Percentiles rank a stretch among this genome's conserved stretches.
Evolutionary conservation across 1,140 invertebrate genomes (phyloP).

Genomic region (Cydia amplana): DNA sequence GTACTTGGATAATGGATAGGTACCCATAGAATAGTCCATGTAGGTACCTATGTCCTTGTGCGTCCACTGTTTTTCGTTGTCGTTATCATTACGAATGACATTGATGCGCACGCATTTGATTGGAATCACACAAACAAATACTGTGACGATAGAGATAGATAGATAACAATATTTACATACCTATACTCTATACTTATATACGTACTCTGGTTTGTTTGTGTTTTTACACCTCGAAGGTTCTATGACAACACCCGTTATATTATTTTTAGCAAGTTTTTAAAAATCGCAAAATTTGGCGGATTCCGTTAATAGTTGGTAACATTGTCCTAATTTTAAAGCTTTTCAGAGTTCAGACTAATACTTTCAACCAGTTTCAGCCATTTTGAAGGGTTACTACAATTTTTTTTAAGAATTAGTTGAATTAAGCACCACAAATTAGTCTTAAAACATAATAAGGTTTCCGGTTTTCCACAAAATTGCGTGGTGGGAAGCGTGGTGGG

Average conservation of each 20-base stretch:
- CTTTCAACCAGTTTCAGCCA: too few relatives aligned
- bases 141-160: not conserved
- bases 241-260: not conserved
- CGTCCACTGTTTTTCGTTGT: not conserved
- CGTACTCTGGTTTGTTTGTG: too few relatives aligned
- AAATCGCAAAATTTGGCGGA: not conserved
- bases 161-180: too few relatives aligned
- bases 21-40: too few relatives aligned
- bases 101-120: not conserved
- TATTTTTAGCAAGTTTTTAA: not conserved
- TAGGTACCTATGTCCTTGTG: not conserved
- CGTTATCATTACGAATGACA: not conserved
- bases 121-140: not conserved
- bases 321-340: constrained; percentile 3
- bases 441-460: too few relatives aligned
- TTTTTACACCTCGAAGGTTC: not conserved
- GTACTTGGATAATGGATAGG: too few relatives aligned
- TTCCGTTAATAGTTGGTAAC: not conserved
- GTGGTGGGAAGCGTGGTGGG: not conserved
- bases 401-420: too few relatives aligned
- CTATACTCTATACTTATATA: too few relatives aligned
- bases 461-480: too few relatives aligned
- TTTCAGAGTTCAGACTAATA: not conserved
- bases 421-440: too few relatives aligned
- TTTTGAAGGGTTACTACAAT: too few relatives aligned